These are phyloP conservation scores for Etia nguti DNA, from an alignment of 2,113 vertebrate species.

Conservation along the genomic window DNA sequence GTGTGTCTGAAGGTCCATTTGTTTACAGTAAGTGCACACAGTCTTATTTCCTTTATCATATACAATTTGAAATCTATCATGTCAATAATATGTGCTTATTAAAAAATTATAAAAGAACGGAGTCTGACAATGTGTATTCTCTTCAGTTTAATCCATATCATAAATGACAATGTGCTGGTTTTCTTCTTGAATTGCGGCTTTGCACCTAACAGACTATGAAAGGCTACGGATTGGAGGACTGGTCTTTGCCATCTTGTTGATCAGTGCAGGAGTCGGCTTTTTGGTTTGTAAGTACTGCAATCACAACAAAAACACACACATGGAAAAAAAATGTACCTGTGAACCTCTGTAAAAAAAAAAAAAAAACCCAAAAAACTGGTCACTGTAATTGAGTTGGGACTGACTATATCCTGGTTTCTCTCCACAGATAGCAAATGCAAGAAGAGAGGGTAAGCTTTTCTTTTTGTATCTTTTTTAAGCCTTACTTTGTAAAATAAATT, in stretches of 20 bases:
- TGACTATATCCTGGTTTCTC: background rate
- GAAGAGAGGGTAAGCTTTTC: constrained; percentile 42
- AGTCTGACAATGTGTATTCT: background rate
- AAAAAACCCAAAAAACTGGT: background rate
- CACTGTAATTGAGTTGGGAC: background rate
- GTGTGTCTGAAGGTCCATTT: constrained; percentile 65
- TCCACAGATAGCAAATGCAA: constrained; percentile 60
- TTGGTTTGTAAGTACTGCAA: constrained; percentile 62
- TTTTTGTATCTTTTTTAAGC: background rate
- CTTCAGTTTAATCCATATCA: background rate
- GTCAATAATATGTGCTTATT: background rate
- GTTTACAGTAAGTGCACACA: constrained; percentile 71
- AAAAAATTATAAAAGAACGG: background rate
- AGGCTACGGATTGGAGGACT: constrained; percentile 71
- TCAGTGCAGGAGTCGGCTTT: constrained; percentile 47
- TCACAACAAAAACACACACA: background rate
- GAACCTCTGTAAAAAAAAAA: background rate
- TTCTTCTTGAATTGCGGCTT: background rate
- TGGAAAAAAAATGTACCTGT: background rate
- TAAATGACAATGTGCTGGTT: background rate
- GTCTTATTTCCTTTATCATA: background rate
- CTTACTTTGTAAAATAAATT: background rate
- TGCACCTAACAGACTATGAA: constrained; percentile 65
- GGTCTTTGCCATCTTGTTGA: constrained; percentile 50
- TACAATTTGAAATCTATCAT: background rate